Percentiles rank a stretch among this genome's conserved stretches.
phyloP scores from a whole-genome alignment of 2,797 vertebrate genomes.

The Gymnopithys bicolor region DNA sequence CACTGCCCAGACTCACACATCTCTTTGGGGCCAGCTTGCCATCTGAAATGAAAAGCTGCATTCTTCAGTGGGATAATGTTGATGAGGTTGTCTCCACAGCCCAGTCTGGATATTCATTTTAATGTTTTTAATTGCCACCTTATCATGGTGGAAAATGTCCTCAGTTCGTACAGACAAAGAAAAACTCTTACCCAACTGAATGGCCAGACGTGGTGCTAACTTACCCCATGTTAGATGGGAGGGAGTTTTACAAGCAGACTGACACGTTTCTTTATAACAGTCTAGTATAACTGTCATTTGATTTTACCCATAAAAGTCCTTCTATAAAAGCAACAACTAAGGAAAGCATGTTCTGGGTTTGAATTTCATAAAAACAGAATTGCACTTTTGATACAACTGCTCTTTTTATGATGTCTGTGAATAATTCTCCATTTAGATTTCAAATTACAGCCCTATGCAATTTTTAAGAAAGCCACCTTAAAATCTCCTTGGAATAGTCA shows the following conservation, averaged over 20 bases:
- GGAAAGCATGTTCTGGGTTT: slow-evolving; percentile 66
- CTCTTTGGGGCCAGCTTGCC: background rate
- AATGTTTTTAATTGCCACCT: background rate
- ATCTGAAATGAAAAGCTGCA: background rate
- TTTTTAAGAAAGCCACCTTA: slow-evolving; percentile 68
- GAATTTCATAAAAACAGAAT: slow-evolving; percentile 73
- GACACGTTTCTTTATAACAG: slow-evolving; percentile 62
- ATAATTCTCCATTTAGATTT: slow-evolving; percentile 75
- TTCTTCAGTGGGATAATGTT: background rate
- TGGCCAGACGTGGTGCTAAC: background rate
- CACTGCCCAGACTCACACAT: background rate
- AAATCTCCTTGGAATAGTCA: slow-evolving; percentile 62
- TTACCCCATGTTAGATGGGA: slow-evolving; percentile 3
- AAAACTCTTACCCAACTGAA: background rate
- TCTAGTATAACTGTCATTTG: slow-evolving; percentile 67
- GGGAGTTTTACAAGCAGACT: slow-evolving; percentile 59
- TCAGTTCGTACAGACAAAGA: background rate
- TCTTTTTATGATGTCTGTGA: slow-evolving; percentile 69
- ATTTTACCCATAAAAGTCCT: slow-evolving; percentile 68
- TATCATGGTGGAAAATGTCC: background rate
- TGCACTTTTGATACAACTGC: slow-evolving; percentile 70
- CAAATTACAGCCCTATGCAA: slow-evolving; percentile 59
- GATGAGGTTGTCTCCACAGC: background rate
- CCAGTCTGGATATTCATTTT: background rate
- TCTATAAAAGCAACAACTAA: slow-evolving; percentile 65